Percentiles rank a stretch among this genome's conserved stretches.
Evolutionary conservation across 2,113 vertebrate genomes (phyloP).

Genomic region (Crotalus helleri): DNA sequence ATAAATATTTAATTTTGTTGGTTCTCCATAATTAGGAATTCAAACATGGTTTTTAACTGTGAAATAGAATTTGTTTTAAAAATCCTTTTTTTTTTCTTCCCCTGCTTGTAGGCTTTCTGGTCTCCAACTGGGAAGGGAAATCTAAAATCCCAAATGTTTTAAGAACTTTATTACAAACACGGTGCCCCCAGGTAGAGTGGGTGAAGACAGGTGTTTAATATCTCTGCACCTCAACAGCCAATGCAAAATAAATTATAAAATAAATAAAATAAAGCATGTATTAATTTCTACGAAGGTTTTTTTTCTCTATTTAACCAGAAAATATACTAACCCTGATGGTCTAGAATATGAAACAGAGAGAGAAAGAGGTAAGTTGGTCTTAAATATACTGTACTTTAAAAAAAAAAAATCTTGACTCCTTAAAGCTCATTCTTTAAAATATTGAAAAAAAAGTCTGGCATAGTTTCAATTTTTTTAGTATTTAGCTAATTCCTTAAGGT

Average conservation of each 20-base stretch:
- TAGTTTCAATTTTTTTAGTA: not conserved
- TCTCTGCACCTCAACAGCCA: not conserved
- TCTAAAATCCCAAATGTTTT: not conserved
- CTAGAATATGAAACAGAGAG: not conserved
- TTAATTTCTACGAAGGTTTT: not conserved
- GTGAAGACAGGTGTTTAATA: not conserved
- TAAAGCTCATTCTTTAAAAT: not conserved
- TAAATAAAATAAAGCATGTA: not conserved
- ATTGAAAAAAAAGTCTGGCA: not conserved
- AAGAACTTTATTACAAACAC: not conserved
- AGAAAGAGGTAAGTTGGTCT: not conserved
- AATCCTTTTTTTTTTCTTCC: not conserved
- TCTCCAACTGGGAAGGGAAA: not conserved
- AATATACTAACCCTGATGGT: not conserved
- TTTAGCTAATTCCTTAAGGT: not conserved
- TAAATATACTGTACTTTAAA: not conserved
- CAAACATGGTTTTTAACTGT: not conserved
- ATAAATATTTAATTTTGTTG: not conserved
- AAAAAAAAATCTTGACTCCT: not conserved
- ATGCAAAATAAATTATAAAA: not conserved
- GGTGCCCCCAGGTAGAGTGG: not conserved
- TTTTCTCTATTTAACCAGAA: no score
- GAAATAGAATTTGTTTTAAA: not conserved
- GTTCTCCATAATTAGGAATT: not conserved
- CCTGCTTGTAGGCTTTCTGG: no score